Conservation (phyloP, 1,140 invertebrate genomes). For the Procambarus virginalis region DNA sequence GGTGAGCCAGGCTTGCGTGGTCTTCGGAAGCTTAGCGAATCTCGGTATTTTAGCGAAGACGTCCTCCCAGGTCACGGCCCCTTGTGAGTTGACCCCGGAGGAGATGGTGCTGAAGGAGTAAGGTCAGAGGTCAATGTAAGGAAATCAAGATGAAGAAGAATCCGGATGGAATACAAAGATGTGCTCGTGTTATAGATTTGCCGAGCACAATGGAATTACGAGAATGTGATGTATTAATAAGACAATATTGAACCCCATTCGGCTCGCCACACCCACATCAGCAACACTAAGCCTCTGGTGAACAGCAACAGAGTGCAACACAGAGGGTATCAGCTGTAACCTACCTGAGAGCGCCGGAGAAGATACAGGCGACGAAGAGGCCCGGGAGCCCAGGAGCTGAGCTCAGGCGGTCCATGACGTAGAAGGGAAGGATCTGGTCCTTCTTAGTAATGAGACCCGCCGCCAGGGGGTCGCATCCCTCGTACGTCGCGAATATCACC, state of each 20-base stretch:
- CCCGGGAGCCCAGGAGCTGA: constrained; percentile 40
- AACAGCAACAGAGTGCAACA: too few relatives aligned
- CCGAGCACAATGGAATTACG: too few relatives aligned
- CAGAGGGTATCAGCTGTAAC: too few relatives aligned
- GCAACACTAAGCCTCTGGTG: too few relatives aligned
- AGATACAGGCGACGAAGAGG: constrained; percentile 78
- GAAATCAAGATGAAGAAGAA: background rate
- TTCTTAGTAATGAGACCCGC: constrained; percentile 81
- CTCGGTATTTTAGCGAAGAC: constrained; percentile 76
- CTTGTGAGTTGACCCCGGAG: constrained; percentile 90
- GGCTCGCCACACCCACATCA: too few relatives aligned
- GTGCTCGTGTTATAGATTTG: too few relatives aligned
- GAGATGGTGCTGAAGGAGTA: constrained; percentile 84
- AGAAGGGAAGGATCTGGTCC: constrained; percentile 68
- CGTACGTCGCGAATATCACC: constrained; percentile 86
- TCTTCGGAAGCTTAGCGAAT: background rate
- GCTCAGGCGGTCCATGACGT: constrained; percentile 55
- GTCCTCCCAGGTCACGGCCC: constrained; percentile 92
- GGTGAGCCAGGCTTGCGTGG: constrained; percentile 8
- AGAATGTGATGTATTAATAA: too few relatives aligned
- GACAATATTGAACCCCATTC: too few relatives aligned
- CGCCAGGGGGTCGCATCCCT: constrained; percentile 86
- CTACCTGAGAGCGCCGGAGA: constrained; percentile 86
- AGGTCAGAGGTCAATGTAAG: background rate
- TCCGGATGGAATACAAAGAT: too few relatives aligned